phyloP scores from a whole-genome alignment of 2,113 vertebrate genomes.

The Oriolus oriolus region DNA sequence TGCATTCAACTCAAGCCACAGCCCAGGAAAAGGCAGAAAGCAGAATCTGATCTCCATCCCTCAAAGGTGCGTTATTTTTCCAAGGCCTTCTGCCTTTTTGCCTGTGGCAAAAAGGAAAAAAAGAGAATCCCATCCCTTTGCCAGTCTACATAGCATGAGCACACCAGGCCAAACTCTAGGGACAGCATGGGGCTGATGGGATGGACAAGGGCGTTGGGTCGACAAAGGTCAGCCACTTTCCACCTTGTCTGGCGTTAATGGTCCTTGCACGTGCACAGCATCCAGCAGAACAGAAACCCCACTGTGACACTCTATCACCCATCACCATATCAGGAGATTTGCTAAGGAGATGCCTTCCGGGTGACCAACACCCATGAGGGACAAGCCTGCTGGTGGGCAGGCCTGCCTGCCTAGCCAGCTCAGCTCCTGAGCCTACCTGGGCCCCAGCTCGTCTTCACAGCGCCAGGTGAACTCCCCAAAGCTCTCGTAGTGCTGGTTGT shows the following conservation, averaged over 20 bases:
- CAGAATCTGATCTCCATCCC: neutral
- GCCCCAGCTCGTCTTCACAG: conserved; percentile 95
- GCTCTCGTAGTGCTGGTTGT: conserved; percentile 96
- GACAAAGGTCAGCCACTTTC: neutral
- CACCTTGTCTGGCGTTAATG: neutral
- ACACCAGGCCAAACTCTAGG: neutral
- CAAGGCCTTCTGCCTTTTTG: neutral
- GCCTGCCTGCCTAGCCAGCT: neutral
- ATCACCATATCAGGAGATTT: neutral
- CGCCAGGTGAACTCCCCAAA: conserved; percentile 99
- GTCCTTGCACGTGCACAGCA: neutral
- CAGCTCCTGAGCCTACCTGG: conserved; percentile 77
- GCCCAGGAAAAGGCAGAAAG: neutral
- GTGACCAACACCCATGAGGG: neutral
- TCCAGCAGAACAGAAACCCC: neutral
- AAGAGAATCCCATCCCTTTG: neutral
- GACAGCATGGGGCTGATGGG: neutral
- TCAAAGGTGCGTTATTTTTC: neutral
- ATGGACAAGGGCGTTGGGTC: neutral
- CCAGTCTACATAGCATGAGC: neutral
- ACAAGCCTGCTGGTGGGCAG: neutral
- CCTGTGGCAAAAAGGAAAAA: neutral
- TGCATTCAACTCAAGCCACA: neutral
- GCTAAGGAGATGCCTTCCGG: neutral
- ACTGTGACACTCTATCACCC: neutral